Base-by-base conservation (phyloP, 1,140 invertebrate species). In the Holotrichia oblita region DNA sequence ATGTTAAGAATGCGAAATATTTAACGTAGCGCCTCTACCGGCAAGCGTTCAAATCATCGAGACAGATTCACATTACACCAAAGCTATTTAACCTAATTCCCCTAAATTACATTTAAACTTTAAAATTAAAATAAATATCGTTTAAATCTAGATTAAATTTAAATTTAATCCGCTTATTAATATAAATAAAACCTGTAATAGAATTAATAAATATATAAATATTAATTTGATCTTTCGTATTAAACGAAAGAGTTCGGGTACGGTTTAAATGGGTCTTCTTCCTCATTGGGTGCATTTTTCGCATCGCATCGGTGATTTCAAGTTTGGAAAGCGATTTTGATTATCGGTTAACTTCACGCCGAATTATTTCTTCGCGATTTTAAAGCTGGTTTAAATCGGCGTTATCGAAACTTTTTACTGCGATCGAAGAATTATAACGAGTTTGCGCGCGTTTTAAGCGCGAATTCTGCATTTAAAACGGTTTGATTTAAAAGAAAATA, bases 1-100 rank as follows among this genome's bases (percentile, higher is more conserved):
- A 87, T 87, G 85, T 79, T 34, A 77, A 83, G 86, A 85, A 87
- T 87, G 81, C 84, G 83, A 87, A 87, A 86, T 86, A 87, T 87
- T 86, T 85, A 85, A 82, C 81, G 27, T 80, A 81, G 85, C 80
- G 80, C 86, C 81, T 81, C 86, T 86, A 78, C 44, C 79, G 82
- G 79, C 81, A 87, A 85, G 85, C 79, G 80, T 85, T 75, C 79
- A 22, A 82, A 86, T 74, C 83, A 81, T 27, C 73, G 41, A 42
- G 78, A 24, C 77, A 9, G 10, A 55, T 75, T 83, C 76, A 86
- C 80, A 79, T 74, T 48, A 64, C 7, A 3, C 64, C 44, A 79
- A 12, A 20, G 42, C 10, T 14, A 69, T 12, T 77, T 27, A 44
- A 76, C 75, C 17, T 41, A 41, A 74, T 74, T 40, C 72, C n/a